Conservation (phyloP, 1,140 invertebrate species). For the Calephelis nemesis region DNA sequence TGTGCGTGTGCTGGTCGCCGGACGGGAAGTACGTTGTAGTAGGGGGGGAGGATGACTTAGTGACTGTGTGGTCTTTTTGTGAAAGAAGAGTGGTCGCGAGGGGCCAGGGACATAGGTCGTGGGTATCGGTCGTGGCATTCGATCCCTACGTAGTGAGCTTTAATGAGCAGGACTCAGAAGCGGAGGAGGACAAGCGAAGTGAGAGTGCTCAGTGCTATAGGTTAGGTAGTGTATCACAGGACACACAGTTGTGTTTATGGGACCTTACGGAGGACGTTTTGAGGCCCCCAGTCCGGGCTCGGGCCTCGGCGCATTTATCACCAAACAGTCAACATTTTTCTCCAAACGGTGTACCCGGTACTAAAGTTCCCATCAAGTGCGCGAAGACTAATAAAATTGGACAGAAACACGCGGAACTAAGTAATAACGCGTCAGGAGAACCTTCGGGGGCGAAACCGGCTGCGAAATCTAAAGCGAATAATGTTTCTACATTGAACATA, state of each 20-base stretch:
- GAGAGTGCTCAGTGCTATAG: slow-evolving; percentile 86
- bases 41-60: slow-evolving; percentile 98
- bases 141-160: slow-evolving; percentile 90
- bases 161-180: slow-evolving; percentile 71
- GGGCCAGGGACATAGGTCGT: slow-evolving; percentile 96
- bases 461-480: slow-evolving; percentile 60
- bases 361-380: slow-evolving; percentile 45
- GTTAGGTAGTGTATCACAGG: slow-evolving; percentile 98
- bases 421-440: slow-evolving; percentile 49
- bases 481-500: slow-evolving; percentile 62
- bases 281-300: slow-evolving; percentile 80
- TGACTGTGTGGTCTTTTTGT: slow-evolving; percentile 97
- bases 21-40: slow-evolving; percentile 97
- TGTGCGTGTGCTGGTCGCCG: slow-evolving; percentile 98
- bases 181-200: slow-evolving; percentile 82
- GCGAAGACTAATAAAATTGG: slow-evolving; percentile 59
- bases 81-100: slow-evolving; percentile 96
- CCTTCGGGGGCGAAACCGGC: slow-evolving; percentile 49
- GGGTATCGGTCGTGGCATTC: slow-evolving; percentile 98
- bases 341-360: slow-evolving; percentile 63
- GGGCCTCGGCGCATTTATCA: slow-evolving; percentile 68
- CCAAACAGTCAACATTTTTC: slow-evolving; percentile 57
- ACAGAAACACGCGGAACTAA: slow-evolving; percentile 58
- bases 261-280: slow-evolving; percentile 98
- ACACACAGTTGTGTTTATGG: slow-evolving; percentile 98